Conservation (phyloP, 2,888 invertebrate genomes). For the Chrysodeixis includens region DNA sequence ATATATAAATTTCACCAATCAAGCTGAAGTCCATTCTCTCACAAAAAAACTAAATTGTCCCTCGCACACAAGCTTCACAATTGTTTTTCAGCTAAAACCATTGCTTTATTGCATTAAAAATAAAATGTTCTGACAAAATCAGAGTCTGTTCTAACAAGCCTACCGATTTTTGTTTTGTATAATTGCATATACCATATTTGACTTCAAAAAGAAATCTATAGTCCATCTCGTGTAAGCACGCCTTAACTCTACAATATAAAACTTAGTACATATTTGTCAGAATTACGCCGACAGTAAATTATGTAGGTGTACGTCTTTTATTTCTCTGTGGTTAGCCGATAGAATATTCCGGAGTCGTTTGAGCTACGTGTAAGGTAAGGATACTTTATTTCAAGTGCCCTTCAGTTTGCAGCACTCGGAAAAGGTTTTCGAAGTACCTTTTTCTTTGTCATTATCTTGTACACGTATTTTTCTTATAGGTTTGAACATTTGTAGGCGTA, state of each 20-base stretch:
- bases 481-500: background rate
- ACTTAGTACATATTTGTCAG: conserved; percentile 26
- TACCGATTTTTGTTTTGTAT: no score
- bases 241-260: background rate
- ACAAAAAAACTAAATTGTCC: no score
- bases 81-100: no score
- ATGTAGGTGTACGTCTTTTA: conserved; percentile 17
- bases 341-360: conserved; percentile 19
- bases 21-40: no score
- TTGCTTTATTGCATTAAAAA: no score
- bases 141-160: no score
- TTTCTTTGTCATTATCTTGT: conserved; percentile 7
- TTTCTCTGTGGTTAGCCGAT: conserved; percentile 26
- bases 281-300: conserved; percentile 7
- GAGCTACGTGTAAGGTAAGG: conserved; percentile 6
- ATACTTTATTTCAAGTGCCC: conserved; percentile 5
- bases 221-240: background rate
- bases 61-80: no score
- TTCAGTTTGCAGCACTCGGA: background rate
- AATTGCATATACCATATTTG: no score
- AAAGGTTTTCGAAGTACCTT: background rate
- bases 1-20: no score
- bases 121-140: no score
- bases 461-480: background rate
- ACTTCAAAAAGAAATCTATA: no score